Conservation (phyloP, 1,140 invertebrate species). For the Archegozetes longisetosus region DNA sequence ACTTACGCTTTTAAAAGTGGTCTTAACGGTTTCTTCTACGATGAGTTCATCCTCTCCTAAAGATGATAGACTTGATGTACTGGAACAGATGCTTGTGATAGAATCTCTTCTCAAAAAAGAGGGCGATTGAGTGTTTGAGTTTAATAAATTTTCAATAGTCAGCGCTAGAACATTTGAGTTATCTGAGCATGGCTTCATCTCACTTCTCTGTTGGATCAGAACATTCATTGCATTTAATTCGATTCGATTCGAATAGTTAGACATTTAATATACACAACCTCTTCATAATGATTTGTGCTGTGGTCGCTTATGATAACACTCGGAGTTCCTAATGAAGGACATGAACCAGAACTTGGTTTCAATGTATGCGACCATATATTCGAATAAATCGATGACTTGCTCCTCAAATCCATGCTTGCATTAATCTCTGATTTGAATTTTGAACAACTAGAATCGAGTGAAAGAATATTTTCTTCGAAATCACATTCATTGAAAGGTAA, state of each 20-base stretch:
- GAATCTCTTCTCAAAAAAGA: slow-evolving; percentile 3
- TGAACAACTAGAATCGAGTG: not conserved
- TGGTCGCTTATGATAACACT: not conserved
- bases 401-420: not conserved
- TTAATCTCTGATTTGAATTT: not conserved
- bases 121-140: not conserved
- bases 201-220: too few species aligned
- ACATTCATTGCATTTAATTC: too few species aligned
- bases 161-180: too few species aligned
- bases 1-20: too few species aligned
- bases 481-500: not conserved
- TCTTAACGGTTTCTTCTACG: not conserved
- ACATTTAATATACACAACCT: not conserved
- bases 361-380: not conserved
- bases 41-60: slow-evolving; percentile 5
- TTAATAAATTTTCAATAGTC: too few species aligned
- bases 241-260: too few species aligned
- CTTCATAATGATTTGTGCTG: not conserved
- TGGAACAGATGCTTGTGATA: slow-evolving; percentile 3
- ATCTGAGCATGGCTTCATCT: too few species aligned
- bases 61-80: slow-evolving; percentile 5
- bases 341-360: not conserved
- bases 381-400: too few species aligned
- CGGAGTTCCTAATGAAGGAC: not conserved
- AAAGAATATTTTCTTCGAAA: not conserved